Evolutionary conservation across 2,797 vertebrate genomes (phyloP), one percentile per base, ranked within the genome.

Genomic region (Siniperca obscura): DNA sequence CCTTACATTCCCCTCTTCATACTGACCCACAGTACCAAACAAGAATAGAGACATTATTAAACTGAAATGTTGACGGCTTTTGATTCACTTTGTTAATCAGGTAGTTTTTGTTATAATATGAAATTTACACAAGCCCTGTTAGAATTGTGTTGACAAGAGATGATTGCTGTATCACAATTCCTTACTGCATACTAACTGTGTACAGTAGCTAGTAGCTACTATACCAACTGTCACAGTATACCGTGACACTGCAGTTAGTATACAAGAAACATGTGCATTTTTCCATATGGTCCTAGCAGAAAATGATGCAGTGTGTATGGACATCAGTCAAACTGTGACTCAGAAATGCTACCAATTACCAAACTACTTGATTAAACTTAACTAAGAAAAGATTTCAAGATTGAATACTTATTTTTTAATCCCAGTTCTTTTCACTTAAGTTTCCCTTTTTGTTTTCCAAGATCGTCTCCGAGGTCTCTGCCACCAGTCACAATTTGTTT

Each of bases 21-120:
- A 64, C 72, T 77, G 84, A 87, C 78, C 78, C 48, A 27, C 68
- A 34, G 62, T 11, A 19, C 13, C 50, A 17, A 66, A 86, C 69
- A 79, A 64, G 56, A 86, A 74, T n/a, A 69, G 53, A 80, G 40
- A 53, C 64, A 22, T 70, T 70, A 81, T 75, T 67, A 40, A 61
- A 70, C 52, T 60, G 9, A 81, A 74, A 64, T 81, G 59, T 68
- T 80, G 59, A 57, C 36, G 12, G 34, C 10, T 84, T 87, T 75
- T 78, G 48, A 84, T 88, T 72, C 48, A 0, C 69, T 87, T 83
- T 87, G 38, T 81, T 86, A 38, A 77, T 81, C 60, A 38, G 42
- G 21, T 46, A 38, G 56, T 25, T 80, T 67, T 69, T 66, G 53
- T 42, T 25, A 71, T 62, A 27, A 30, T 64, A 25, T 53, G 3